These are phyloP conservation scores for Oreonectes daqikongensis DNA, from an alignment of 2,797 vertebrate species.

Conservation along the genomic window DNA sequence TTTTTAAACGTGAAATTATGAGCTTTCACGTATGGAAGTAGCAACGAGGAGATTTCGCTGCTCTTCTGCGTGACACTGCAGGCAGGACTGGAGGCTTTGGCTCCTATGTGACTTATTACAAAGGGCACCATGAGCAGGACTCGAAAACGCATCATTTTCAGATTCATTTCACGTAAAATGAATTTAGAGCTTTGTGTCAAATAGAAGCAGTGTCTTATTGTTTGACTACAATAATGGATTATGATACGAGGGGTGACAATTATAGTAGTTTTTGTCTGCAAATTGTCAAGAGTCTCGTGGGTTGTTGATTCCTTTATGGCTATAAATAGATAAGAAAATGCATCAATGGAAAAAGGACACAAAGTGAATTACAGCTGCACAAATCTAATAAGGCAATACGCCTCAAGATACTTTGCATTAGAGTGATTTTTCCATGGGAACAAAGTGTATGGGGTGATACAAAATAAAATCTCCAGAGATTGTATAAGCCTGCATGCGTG, in stretches of 20 bases:
- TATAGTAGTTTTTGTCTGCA: constrained; percentile 29
- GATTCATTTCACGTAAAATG: constrained; percentile 15
- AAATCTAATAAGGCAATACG: constrained; percentile 5
- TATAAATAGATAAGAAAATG: constrained; percentile 8
- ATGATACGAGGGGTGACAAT: constrained; percentile 17
- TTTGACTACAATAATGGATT: constrained; percentile 34
- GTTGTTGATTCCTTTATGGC: not conserved
- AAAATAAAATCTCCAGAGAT: not conserved
- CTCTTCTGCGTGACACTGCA: constrained; percentile 35
- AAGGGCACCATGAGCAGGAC: constrained; percentile 15
- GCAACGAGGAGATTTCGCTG: constrained; percentile 42
- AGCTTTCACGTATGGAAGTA: constrained; percentile 39
- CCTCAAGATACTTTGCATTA: not conserved
- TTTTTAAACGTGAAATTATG: constrained; percentile 58
- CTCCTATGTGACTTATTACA: constrained; percentile 43
- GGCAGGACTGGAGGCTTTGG: constrained; percentile 29
- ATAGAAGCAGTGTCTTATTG: constrained; percentile 24
- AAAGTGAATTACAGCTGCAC: constrained; percentile 2
- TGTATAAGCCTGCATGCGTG: not conserved
- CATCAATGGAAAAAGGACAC: constrained; percentile 10
- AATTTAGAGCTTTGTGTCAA: constrained; percentile 1
- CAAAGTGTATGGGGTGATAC: not conserved
- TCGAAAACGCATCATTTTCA: constrained; percentile 7
- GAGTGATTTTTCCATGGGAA: not conserved
- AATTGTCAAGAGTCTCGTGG: constrained; percentile 25